phyloP scores from a whole-genome alignment of 2,113 vertebrate species.

The Callaeas wilsoni region DNA sequence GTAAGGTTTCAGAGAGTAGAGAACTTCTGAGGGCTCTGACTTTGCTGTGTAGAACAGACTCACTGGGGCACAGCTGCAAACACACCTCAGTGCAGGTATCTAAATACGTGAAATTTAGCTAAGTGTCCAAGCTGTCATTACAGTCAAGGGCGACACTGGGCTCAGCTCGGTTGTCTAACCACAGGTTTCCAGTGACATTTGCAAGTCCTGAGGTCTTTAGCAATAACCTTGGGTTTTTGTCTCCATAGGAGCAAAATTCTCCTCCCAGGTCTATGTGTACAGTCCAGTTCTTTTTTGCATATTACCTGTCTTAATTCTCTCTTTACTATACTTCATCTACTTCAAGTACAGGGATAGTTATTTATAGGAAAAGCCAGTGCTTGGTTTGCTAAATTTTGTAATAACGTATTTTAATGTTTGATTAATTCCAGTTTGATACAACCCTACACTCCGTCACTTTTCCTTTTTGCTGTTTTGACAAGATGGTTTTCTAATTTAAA shows the following conservation, averaged over 20 bases:
- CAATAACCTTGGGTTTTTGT: not conserved
- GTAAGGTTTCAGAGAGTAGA: not conserved
- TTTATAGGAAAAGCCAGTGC: not conserved
- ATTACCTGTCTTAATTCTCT: not conserved
- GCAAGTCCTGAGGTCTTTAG: not conserved
- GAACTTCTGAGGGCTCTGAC: not conserved
- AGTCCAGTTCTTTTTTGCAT: not conserved
- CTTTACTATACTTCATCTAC: not conserved
- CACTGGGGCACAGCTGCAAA: not conserved
- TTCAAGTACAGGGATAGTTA: not conserved
- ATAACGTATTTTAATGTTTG: not conserved
- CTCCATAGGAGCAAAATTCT: not conserved
- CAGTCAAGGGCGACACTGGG: not conserved
- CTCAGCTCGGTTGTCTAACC: not conserved
- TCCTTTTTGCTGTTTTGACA: not conserved
- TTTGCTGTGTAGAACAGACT: not conserved
- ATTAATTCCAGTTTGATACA: not conserved
- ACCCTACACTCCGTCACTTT: not conserved
- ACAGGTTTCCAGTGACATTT: not conserved
- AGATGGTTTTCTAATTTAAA: not conserved
- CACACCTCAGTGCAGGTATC: not conserved
- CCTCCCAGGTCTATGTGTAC: not conserved
- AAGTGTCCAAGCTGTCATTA: not conserved
- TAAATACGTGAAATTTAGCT: not conserved
- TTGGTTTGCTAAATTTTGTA: not conserved